Evolutionary conservation across 2,888 invertebrate genomes (phyloP), one percentile per base, ranked within the genome.

Genomic region (Stenchaetothrips biformis): DNA sequence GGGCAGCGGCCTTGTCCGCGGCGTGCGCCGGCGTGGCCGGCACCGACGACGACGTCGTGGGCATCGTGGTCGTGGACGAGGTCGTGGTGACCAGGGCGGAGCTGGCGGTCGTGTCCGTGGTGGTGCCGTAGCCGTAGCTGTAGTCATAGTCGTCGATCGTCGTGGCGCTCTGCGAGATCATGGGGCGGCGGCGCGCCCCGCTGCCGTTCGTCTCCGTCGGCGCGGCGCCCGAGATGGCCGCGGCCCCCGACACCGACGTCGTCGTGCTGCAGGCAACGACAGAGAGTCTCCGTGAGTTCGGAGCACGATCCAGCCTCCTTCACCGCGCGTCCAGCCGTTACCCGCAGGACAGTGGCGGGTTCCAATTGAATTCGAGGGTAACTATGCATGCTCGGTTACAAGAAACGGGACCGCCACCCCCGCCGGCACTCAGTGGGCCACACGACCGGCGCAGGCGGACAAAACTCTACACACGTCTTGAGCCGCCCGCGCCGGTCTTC

Each of bases 11-110:
- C 21, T 74, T 21, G 67, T 21, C 67, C 21, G 67, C 67, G 9
- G 67, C 21, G 67, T 74, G 86, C 81, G 89, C 89, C 48, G 90
- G 90, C 48, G 90, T 89, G 18, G 89, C 88, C 79, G 89, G 90
- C 83, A 90, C 86, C 83, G 89, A 89, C 81, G 85, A 86, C 81
- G 86, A 83, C 11, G 83, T 83, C 80, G 83, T 87, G 53, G 87
- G 85, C 81, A 86, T 86, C 82, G 86, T 86, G 3, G 87, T 87
- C 8, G 87, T 86, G 4, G 77, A 83, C 83, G 79, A 80, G 81
- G n/a, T 82, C 79, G 18, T 80, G 78, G 59, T 82, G 79, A 13
- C 86, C 86, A 25, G 84, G 85, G 67, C 86, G 85, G 81, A 87
- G 86, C 80, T 85, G 85, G 78, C 86, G 84, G 27, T 78, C 85